These are phyloP conservation scores for Epinotia brunnichana DNA, from an alignment of 2,888 invertebrate genomes.

Conservation along the genomic window DNA sequence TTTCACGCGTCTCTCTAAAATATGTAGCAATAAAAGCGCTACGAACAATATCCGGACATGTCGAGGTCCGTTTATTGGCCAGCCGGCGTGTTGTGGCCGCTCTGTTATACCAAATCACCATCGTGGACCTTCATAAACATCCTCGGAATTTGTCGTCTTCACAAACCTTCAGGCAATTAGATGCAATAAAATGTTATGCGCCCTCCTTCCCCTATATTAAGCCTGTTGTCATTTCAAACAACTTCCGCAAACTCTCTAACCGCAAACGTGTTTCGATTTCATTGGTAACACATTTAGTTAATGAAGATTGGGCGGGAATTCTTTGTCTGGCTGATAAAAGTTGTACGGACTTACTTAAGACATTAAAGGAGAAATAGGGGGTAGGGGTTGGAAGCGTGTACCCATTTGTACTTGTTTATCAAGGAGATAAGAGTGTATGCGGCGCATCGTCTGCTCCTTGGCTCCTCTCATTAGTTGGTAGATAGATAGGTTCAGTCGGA, in stretches of 20 bases:
- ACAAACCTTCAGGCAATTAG: slow-evolving; percentile 55
- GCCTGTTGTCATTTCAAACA: slow-evolving; percentile 48
- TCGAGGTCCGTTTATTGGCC: slow-evolving; percentile 76
- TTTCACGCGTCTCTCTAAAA: slow-evolving; percentile 66
- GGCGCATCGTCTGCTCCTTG: slow-evolving; percentile 62
- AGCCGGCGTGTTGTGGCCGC: slow-evolving; percentile 65
- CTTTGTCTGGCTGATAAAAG: slow-evolving; percentile 71
- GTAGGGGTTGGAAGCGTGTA: slow-evolving; percentile 72
- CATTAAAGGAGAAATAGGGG: slow-evolving; percentile 71
- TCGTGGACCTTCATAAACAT: slow-evolving; percentile 68
- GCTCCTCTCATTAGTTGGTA: slow-evolving; percentile 74
- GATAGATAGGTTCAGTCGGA: slow-evolving; percentile 70
- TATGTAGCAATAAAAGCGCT: slow-evolving; percentile 76
- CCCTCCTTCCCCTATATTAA: slow-evolving; percentile 44
- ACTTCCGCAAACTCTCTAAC: slow-evolving; percentile 43
- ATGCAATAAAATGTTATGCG: slow-evolving; percentile 51
- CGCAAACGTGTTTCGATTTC: slow-evolving; percentile 50
- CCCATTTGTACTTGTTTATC: slow-evolving; percentile 81
- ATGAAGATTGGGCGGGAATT: slow-evolving; percentile 62
- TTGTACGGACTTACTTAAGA: slow-evolving; percentile 70
- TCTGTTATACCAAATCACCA: slow-evolving; percentile 64
- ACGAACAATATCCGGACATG: slow-evolving; percentile 72
- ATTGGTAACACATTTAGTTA: slow-evolving; percentile 65
- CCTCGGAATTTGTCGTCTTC: slow-evolving; percentile 56
- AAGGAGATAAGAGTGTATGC: slow-evolving; percentile 73